A percentile compares a stretch with the other conserved stretches of the same genome.
phyloP scores from a whole-genome alignment of 2,797 vertebrate species.

The Syncerus caffer region DNA sequence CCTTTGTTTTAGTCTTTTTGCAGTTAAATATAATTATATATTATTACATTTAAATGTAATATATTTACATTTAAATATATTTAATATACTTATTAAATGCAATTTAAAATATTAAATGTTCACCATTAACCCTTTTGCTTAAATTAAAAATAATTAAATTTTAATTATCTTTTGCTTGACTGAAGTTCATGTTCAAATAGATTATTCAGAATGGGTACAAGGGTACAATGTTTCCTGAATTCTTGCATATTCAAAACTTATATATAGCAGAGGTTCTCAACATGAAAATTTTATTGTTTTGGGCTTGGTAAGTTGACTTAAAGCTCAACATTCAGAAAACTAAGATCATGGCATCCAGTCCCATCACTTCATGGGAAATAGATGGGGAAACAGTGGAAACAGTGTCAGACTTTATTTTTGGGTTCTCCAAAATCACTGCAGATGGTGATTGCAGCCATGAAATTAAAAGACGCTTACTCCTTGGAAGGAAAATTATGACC shows the following conservation, averaged over 20 bases:
- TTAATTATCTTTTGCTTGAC: background rate
- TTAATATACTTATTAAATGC: background rate
- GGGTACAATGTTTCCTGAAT: background rate
- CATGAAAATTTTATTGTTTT: background rate
- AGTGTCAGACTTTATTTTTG: too few relatives aligned
- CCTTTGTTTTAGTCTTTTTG: background rate
- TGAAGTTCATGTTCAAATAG: too few relatives aligned
- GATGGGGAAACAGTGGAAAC: too few relatives aligned
- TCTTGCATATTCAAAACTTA: background rate
- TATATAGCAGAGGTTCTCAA: background rate
- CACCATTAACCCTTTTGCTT: background rate
- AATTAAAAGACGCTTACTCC: too few relatives aligned
- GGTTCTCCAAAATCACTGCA: too few relatives aligned
- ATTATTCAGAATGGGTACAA: background rate
- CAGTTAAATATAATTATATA: background rate
- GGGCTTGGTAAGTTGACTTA: background rate
- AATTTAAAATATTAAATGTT: background rate
- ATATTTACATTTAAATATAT: background rate
- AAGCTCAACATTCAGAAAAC: too few relatives aligned
- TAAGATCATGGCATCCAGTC: too few relatives aligned
- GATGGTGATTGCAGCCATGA: too few relatives aligned
- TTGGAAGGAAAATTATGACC: too few relatives aligned
- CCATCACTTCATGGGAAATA: too few relatives aligned
- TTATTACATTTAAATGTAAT: background rate
- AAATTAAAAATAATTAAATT: background rate